A percentile compares a stretch with the other conserved stretches of the same genome.
Conservation (phyloP, 2,113 vertebrate genomes). For the Platichthys flesus region DNA sequence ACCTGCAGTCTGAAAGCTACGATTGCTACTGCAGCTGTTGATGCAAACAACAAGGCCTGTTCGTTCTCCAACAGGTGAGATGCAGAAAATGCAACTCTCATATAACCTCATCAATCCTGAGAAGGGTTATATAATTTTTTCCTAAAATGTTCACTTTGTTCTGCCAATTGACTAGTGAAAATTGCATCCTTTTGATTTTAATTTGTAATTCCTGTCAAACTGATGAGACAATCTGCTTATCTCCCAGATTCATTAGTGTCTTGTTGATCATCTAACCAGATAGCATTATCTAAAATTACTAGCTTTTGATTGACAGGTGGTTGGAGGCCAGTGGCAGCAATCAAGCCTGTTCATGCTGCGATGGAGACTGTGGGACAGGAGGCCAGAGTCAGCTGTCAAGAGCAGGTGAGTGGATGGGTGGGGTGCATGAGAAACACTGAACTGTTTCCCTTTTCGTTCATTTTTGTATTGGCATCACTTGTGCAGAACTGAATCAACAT, state of each 20-base stretch:
- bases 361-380: constrained; percentile 42
- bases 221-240: background rate
- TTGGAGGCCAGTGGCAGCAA: constrained; percentile 49
- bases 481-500: too few species aligned
- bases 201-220: background rate
- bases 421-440: too few species aligned
- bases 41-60: constrained; percentile 64
- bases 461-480: too few species aligned
- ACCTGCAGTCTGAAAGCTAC: constrained; percentile 66
- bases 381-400: background rate
- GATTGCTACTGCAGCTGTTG: background rate
- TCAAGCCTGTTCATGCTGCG: constrained; percentile 56
- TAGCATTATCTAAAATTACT: too few species aligned
- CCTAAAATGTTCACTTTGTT: too few species aligned
- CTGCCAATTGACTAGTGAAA: too few species aligned
- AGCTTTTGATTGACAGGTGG: constrained; percentile 59
- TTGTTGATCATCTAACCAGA: too few species aligned
- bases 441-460: background rate
- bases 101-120: constrained; percentile 3
- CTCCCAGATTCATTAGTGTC: too few species aligned
- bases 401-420: constrained; percentile 1
- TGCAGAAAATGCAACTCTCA: background rate
- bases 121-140: too few species aligned
- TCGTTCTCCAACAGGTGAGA: constrained; percentile 69
- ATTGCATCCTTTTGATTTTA: background rate